Conservation (phyloP, 2,888 invertebrate genomes). For the Daptonema setosum region DNA sequence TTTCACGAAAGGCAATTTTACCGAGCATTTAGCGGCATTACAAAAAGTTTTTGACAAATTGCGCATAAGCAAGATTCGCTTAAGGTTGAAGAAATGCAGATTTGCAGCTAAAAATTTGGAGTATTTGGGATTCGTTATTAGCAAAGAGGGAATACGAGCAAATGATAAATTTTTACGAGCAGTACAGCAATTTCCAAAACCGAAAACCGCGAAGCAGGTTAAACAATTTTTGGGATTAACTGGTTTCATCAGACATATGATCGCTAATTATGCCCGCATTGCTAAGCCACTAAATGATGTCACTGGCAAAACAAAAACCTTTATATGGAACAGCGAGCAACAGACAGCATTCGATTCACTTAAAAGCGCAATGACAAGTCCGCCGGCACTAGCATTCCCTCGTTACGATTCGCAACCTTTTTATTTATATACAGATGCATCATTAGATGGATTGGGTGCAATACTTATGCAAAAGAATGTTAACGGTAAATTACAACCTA, state of each 20-base stretch:
- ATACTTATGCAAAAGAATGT: not conserved
- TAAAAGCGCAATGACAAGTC: not conserved
- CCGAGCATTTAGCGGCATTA: slow-evolving; percentile 9
- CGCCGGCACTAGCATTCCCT: not conserved
- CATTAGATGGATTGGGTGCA: not conserved
- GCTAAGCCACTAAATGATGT: not conserved
- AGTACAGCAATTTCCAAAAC: not conserved
- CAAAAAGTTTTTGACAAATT: slow-evolving; percentile 10
- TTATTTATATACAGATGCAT: not conserved
- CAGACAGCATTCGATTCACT: not conserved
- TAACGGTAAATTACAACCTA: not conserved
- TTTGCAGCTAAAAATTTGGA: slow-evolving; percentile 9
- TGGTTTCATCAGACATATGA: not conserved
- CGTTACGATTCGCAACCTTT: not conserved
- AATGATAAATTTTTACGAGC: slow-evolving; percentile 1
- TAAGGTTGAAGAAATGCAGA: slow-evolving; percentile 13
- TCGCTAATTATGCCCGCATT: not conserved
- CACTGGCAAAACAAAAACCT: not conserved
- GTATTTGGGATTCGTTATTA: slow-evolving; percentile 8
- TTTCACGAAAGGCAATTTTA: slow-evolving; percentile 9
- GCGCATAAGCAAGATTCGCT: slow-evolving; percentile 9
- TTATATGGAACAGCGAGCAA: not conserved
- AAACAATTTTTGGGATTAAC: not conserved
- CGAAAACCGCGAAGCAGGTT: not conserved
- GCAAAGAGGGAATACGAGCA: slow-evolving; percentile 2